Percentiles rank a stretch among this genome's conserved stretches.
Evolutionary conservation across 2,797 vertebrate genomes (phyloP).

Genomic region (Anguilla pacifica): DNA sequence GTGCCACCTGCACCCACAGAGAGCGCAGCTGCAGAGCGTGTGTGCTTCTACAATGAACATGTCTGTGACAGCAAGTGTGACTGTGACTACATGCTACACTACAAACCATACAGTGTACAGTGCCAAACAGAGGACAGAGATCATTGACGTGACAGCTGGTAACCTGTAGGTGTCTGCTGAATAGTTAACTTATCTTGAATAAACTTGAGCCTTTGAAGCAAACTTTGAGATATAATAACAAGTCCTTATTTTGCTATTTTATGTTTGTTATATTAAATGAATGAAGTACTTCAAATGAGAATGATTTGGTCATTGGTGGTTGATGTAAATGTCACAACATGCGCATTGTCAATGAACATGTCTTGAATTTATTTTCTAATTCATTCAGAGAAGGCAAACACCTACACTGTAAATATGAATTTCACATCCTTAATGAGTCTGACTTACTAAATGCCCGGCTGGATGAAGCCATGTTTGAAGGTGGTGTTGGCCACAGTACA

Average conservation of each 20-base stretch:
- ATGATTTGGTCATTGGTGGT: not conserved
- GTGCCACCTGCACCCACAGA: not conserved
- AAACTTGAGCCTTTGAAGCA: not conserved
- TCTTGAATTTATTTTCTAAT: not conserved
- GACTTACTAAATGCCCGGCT: conserved; percentile 73
- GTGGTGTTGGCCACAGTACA: conserved; percentile 63
- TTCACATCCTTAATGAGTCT: not conserved
- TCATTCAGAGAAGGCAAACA: not conserved
- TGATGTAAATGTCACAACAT: not conserved
- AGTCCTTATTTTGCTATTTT: not conserved
- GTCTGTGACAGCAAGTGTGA: not conserved
- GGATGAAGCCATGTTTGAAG: conserved; percentile 66
- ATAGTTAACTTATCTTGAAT: not conserved
- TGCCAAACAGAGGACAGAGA: not conserved
- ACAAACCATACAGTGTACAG: not conserved
- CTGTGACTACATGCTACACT: not conserved
- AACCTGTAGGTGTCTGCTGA: not conserved
- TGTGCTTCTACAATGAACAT: not conserved
- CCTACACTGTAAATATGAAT: not conserved
- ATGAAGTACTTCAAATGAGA: not conserved
- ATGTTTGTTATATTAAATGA: not conserved
- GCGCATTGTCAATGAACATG: not conserved
- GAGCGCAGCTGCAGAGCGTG: not conserved
- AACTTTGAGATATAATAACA: not conserved
- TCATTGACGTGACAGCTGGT: not conserved